These are phyloP conservation scores for Heteronetta atricapilla DNA, from an alignment of 2,113 vertebrate species.

Conservation along the genomic window DNA sequence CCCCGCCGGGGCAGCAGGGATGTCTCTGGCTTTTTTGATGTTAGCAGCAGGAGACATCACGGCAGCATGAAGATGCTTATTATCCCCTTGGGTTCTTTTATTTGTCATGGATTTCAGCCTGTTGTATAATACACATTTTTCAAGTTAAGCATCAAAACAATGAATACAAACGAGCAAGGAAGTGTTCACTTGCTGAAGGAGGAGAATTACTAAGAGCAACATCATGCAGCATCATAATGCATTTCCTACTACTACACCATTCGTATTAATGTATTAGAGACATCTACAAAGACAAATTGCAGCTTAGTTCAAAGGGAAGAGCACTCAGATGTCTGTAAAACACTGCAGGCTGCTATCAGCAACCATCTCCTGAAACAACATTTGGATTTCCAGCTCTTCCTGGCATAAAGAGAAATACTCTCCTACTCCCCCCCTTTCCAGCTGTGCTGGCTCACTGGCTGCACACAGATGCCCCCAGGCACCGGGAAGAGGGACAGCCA, in stretches of 20 bases:
- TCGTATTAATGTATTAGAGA: slow-evolving; percentile 41
- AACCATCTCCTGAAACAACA: neutral
- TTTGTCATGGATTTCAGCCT: slow-evolving; percentile 41
- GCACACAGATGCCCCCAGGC: accelerated
- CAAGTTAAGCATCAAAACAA: slow-evolving; percentile 71
- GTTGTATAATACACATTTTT: slow-evolving; percentile 41
- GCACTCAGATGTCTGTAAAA: neutral
- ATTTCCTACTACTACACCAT: slow-evolving; percentile 18
- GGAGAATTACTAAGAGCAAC: slow-evolving; percentile 44
- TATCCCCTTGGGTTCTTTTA: slow-evolving; percentile 56
- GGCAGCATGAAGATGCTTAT: slow-evolving; percentile 11
- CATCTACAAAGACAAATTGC: slow-evolving; percentile 49
- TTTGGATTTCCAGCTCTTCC: neutral
- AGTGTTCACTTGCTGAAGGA: slow-evolving; percentile 23
- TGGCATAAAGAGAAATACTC: neutral
- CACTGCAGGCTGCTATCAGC: neutral
- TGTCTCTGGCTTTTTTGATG: neutral
- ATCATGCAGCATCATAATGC: neutral
- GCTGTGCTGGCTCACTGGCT: accelerated
- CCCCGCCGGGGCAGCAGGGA: neutral
- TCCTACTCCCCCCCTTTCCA: neutral
- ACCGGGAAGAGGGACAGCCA: neutral
- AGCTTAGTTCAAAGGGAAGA: slow-evolving; percentile 46
- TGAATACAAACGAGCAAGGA: slow-evolving; percentile 55
- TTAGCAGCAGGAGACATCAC: slow-evolving; percentile 20